A percentile compares a stretch with the other conserved stretches of the same genome.
phyloP scores from a whole-genome alignment of 2,888 invertebrate genomes.

The Tridacna crocea region DNA sequence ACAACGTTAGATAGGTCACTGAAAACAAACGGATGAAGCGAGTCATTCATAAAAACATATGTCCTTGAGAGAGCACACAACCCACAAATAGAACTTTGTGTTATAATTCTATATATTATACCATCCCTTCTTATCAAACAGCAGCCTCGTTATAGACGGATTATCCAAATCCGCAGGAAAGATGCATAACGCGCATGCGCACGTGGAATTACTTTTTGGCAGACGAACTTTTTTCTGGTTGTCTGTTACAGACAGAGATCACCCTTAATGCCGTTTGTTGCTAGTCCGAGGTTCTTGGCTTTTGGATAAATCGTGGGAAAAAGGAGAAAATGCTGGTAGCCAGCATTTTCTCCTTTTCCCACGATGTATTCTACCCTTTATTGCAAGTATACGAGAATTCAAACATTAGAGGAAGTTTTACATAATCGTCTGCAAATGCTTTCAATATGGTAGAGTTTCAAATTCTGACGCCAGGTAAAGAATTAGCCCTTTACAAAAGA shows the following conservation, averaged over 20 bases:
- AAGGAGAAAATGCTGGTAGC: background rate
- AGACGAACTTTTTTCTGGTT: slow-evolving; percentile 21
- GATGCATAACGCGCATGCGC: slow-evolving; percentile 43
- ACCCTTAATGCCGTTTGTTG: background rate
- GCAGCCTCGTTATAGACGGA: slow-evolving; percentile 11
- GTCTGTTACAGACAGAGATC: slow-evolving; percentile 1
- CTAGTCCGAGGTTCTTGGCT: background rate
- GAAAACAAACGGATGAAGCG: background rate
- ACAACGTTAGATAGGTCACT: background rate
- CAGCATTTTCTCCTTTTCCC: slow-evolving; percentile 7
- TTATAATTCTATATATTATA: background rate
- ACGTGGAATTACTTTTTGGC: slow-evolving; percentile 19
- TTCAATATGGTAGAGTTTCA: too few relatives aligned
- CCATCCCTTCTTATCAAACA: slow-evolving; percentile 10
- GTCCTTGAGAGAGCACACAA: slow-evolving; percentile 11
- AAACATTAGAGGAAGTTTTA: too few relatives aligned
- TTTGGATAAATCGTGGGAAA: background rate
- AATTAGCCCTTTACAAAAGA: too few relatives aligned
- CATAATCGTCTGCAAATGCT: too few relatives aligned
- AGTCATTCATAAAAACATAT: background rate
- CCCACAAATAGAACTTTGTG: background rate
- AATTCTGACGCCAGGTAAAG: too few relatives aligned
- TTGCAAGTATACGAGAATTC: background rate
- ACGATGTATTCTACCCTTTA: too few relatives aligned
- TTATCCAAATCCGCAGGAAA: slow-evolving; percentile 44